These are phyloP conservation scores for Drosophila pachea DNA, from an alignment of 1,140 invertebrate genomes.

Conservation along the genomic window DNA sequence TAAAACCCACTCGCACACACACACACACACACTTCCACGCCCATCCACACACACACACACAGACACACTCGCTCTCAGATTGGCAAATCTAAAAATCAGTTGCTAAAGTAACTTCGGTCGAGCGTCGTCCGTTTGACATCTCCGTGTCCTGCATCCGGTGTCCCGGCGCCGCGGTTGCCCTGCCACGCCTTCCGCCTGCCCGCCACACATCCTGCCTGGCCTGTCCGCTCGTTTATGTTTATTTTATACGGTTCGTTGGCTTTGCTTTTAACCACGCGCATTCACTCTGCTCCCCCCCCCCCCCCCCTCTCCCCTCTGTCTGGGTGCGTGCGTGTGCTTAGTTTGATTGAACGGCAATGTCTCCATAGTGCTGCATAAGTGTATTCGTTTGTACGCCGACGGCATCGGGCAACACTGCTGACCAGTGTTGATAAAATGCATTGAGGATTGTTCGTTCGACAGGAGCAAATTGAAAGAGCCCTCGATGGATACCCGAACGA, in stretches of 20 bases:
- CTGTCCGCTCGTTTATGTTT: conserved; percentile 51
- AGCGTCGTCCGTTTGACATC: conserved; percentile 25
- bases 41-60: conserved; percentile 9
- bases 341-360: conserved; percentile 52
- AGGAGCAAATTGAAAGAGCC: background rate
- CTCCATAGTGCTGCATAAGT: background rate
- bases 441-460: background rate
- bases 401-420: conserved; percentile 53
- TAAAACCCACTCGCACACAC: conserved; percentile 50
- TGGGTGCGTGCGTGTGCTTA: conserved; percentile 57
- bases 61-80: background rate
- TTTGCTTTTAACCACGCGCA: conserved; percentile 43
- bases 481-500: too few relatives aligned
- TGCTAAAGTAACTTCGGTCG: conserved; percentile 64
- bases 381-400: conserved; percentile 17
- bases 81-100: conserved; percentile 73
- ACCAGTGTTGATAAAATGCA: conserved; percentile 2
- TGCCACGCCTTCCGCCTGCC: conserved; percentile 8
- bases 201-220: conserved; percentile 14
- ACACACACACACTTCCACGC: conserved; percentile 17
- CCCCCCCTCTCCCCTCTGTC: background rate
- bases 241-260: conserved; percentile 69
- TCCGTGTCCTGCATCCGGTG: conserved; percentile 35
- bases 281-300: background rate
- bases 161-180: too few relatives aligned